Evolutionary conservation across 2,888 invertebrate species (phyloP).

Genomic region (Brenthis daphne): DNA sequence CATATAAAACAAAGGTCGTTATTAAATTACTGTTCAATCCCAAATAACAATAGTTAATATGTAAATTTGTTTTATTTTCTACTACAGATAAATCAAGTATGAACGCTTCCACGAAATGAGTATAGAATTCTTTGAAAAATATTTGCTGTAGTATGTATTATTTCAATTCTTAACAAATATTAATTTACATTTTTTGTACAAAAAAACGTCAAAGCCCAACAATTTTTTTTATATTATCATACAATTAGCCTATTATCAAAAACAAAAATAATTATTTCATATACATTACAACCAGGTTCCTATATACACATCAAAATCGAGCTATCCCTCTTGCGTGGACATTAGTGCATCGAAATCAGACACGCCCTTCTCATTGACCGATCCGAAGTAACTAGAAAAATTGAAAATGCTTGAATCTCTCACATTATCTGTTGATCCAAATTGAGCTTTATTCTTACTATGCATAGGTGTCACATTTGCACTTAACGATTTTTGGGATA

Average conservation of each 20-base stretch:
- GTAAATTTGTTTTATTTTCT: too few species aligned
- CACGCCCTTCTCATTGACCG: slow-evolving; percentile 77
- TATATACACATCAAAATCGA: slow-evolving; percentile 50
- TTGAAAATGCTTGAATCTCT: slow-evolving; percentile 79
- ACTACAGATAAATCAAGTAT: too few species aligned
- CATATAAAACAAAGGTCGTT: background rate
- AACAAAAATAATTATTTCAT: background rate
- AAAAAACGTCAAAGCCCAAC: background rate
- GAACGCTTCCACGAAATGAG: too few species aligned
- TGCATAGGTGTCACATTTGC: slow-evolving; percentile 73
- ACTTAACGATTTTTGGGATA: slow-evolving; percentile 67
- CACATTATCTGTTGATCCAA: slow-evolving; percentile 73
- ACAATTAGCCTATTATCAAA: background rate
- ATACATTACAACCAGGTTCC: slow-evolving; percentile 68
- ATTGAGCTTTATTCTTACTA: slow-evolving; percentile 65
- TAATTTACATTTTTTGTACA: background rate
- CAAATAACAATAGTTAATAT: too few species aligned
- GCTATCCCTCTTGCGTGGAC: slow-evolving; percentile 73
- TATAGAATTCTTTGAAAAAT: background rate
- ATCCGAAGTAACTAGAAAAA: slow-evolving; percentile 85
- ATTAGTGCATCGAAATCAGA: slow-evolving; percentile 82
- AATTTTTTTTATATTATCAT: slow-evolving; percentile 13
- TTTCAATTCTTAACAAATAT: background rate
- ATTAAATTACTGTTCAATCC: background rate
- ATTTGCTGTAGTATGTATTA: background rate